phyloP scores from a whole-genome alignment of 2,888 invertebrate genomes.

The Amorpha juglandis region DNA sequence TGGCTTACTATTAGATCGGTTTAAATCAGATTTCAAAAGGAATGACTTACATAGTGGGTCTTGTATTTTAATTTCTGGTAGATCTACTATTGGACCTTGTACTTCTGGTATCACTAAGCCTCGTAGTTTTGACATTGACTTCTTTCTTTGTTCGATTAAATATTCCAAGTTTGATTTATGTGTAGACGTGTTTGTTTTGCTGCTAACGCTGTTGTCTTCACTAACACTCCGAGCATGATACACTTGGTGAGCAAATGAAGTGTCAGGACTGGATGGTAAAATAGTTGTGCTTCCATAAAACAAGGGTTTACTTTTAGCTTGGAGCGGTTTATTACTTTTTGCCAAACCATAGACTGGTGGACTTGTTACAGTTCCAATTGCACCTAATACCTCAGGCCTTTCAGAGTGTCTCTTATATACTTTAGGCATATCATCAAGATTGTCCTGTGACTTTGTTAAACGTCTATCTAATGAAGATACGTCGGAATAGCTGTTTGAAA shows the following conservation, averaged over 20 bases:
- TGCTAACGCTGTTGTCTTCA: conserved; percentile 63
- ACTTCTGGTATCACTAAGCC: conserved; percentile 95
- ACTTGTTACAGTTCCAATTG: conserved; percentile 66
- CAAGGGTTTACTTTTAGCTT: conserved; percentile 65
- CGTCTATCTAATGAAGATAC: conserved; percentile 73
- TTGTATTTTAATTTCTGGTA: conserved; percentile 93
- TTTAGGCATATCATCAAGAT: conserved; percentile 80
- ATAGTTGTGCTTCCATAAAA: conserved; percentile 79
- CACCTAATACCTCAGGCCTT: conserved; percentile 81
- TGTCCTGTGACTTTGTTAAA: conserved; percentile 77
- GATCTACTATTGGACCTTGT: conserved; percentile 87
- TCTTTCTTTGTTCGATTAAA: conserved; percentile 91
- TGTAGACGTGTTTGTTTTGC: conserved; percentile 66
- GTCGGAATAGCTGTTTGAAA: conserved; percentile 63
- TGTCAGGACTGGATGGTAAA: conserved; percentile 61
- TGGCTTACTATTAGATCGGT: conserved; percentile 56
- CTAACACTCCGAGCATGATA: conserved; percentile 75
- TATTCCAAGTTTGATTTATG: conserved; percentile 88
- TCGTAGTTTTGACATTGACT: conserved; percentile 92
- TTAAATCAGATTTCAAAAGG: conserved; percentile 65
- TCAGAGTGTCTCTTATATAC: conserved; percentile 66
- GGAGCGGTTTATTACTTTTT: conserved; percentile 48
- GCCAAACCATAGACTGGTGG: conserved; percentile 48
- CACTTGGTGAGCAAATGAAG: conserved; percentile 59
- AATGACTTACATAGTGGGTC: conserved; percentile 82